phyloP scores from a whole-genome alignment of 1,140 invertebrate species.

The Drosophila kikkawai region DNA sequence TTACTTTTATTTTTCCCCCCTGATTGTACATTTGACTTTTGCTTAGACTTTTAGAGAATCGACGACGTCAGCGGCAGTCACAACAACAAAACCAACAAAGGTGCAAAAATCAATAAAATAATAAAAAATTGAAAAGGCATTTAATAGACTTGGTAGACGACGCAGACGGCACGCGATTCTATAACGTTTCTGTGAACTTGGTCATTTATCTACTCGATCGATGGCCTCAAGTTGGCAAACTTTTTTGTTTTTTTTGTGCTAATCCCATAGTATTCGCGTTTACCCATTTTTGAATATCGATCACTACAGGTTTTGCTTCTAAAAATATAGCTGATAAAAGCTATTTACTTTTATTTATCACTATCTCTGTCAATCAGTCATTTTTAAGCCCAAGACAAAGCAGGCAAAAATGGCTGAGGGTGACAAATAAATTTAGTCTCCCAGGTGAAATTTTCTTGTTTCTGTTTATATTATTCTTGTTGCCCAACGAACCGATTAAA shows the following conservation, averaged over 20 bases:
- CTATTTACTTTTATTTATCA: constrained; percentile 7
- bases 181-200: constrained; percentile 13
- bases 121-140: constrained; percentile 76
- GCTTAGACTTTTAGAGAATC: constrained; percentile 29
- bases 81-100: constrained; percentile 10
- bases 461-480: constrained; percentile 32
- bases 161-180: constrained; percentile 45
- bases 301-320: background rate
- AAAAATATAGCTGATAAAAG: background rate
- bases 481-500: constrained; percentile 23
- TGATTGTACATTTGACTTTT: constrained; percentile 18
- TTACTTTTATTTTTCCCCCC: constrained; percentile 23
- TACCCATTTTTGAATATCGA: constrained; percentile 18
- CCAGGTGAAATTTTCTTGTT: constrained; percentile 43
- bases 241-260: background rate
- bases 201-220: constrained; percentile 35
- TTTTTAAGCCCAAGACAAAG: constrained; percentile 8
- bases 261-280: background rate
- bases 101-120: constrained; percentile 73
- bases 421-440: constrained; percentile 37
- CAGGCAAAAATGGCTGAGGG: constrained; percentile 8
- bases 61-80: constrained; percentile 19
- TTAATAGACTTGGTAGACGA: constrained; percentile 44
- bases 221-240: constrained; percentile 11
- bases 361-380: constrained; percentile 20